Conservation (phyloP, 53 echinoderm and acorn worm genomes). For the Antedon mediterranea region DNA sequence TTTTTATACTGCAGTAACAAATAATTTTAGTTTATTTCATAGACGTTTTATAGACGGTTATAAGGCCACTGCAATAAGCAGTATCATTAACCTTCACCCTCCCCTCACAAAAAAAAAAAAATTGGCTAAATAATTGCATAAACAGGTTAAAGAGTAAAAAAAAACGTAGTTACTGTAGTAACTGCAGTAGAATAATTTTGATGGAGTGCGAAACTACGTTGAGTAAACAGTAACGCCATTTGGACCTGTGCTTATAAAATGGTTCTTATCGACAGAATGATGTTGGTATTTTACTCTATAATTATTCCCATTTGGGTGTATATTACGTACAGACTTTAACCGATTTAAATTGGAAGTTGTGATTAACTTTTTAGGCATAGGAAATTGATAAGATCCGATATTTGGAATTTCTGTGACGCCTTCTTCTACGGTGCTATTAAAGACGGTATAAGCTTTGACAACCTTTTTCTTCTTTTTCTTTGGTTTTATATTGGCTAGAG, state of each 20-base stretch:
- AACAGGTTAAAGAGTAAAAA: no score
- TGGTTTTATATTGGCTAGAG: background rate
- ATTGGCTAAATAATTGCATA: no score
- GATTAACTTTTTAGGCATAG: conserved; percentile 2
- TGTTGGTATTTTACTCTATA: conserved; percentile 32
- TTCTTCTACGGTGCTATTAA: background rate
- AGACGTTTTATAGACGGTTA: no score
- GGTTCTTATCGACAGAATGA: conserved; percentile 4
- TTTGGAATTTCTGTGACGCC: conserved; percentile 20
- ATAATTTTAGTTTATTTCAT: no score
- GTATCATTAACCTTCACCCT: no score
- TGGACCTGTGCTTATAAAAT: conserved; percentile 22
- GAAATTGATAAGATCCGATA: conserved; percentile 26
- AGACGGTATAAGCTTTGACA: background rate
- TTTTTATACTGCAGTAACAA: no score
- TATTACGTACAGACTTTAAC: background rate
- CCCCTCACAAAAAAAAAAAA: no score
- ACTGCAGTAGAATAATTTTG: no score
- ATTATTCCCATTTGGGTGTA: conserved; percentile 1
- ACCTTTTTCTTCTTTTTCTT: background rate
- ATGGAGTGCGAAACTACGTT: no score
- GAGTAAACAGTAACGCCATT: conserved; percentile 45
- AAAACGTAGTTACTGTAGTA: no score
- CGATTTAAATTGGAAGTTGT: background rate
- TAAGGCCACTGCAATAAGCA: no score